A percentile compares a stretch with the other conserved stretches of the same genome.
Evolutionary conservation across 2,113 vertebrate species (phyloP).

Genomic region (Oreochromis aureus): DNA sequence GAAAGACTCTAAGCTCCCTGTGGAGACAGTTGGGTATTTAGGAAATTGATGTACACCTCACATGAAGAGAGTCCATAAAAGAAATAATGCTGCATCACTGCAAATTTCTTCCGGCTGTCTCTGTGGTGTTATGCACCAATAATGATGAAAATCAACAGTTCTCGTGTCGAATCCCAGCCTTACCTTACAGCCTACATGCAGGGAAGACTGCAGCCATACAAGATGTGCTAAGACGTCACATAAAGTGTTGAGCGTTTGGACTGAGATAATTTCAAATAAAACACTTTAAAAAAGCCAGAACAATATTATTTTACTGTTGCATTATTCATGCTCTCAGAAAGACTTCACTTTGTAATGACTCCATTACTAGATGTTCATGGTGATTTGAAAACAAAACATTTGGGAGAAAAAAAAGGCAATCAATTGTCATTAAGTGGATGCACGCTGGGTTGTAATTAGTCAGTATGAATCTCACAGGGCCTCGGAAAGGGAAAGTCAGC

Average conservation of each 20-base stretch:
- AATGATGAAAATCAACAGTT: background rate
- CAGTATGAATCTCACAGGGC: background rate
- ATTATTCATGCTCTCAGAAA: background rate
- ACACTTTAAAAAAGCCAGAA: background rate
- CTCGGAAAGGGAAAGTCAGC: background rate
- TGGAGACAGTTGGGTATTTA: background rate
- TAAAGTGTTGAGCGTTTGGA: background rate
- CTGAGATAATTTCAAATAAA: background rate
- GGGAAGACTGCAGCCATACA: background rate
- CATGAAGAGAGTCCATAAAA: background rate
- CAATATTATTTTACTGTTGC: background rate
- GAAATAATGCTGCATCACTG: background rate
- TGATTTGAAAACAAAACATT: background rate
- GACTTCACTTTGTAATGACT: background rate
- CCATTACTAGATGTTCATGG: background rate
- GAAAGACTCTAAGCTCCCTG: background rate
- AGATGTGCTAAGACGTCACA: background rate
- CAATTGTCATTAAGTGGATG: background rate
- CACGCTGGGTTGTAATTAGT: background rate
- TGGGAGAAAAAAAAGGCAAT: background rate
- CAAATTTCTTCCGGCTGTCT: background rate
- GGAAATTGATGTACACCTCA: background rate
- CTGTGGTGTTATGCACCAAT: background rate
- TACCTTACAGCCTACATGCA: background rate
- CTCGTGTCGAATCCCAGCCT: background rate